Percentiles rank a stretch among this genome's conserved stretches.
Evolutionary conservation across 2,888 invertebrate species (phyloP).

Genomic region (Mechanitis messenoides): DNA sequence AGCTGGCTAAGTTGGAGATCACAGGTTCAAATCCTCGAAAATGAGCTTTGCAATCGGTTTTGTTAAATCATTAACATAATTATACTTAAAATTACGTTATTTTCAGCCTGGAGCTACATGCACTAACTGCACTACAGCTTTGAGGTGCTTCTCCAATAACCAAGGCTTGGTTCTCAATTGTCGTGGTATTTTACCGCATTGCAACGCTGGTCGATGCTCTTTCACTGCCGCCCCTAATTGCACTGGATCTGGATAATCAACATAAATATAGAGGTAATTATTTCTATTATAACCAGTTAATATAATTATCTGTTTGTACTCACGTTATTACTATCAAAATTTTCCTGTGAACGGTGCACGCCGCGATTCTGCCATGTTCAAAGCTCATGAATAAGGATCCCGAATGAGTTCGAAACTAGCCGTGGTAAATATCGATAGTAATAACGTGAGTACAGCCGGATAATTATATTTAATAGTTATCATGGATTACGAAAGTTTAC

Average conservation of each 20-base stretch:
- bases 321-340: too few species aligned
- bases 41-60: not conserved
- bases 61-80: not conserved
- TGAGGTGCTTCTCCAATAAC: conserved; percentile 42
- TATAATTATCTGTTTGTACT: too few species aligned
- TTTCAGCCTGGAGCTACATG: conserved; percentile 36
- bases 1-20: not conserved
- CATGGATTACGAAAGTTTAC: too few species aligned
- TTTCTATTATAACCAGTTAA: not conserved
- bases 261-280: not conserved
- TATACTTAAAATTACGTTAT: not conserved
- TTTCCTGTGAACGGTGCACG: too few species aligned
- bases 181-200: conserved; percentile 40
- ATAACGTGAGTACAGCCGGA: too few species aligned
- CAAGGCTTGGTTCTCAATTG: conserved; percentile 41
- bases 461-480: too few species aligned
- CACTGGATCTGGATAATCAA: conserved; percentile 8
- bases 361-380: too few species aligned
- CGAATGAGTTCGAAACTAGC: too few species aligned
- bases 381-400: too few species aligned
- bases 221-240: conserved; percentile 40
- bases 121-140: conserved; percentile 38
- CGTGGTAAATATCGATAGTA: too few species aligned
- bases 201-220: conserved; percentile 54
- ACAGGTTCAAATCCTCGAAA: not conserved